Conservation (phyloP, 2,888 invertebrate genomes). For the Eulithis testata region DNA sequence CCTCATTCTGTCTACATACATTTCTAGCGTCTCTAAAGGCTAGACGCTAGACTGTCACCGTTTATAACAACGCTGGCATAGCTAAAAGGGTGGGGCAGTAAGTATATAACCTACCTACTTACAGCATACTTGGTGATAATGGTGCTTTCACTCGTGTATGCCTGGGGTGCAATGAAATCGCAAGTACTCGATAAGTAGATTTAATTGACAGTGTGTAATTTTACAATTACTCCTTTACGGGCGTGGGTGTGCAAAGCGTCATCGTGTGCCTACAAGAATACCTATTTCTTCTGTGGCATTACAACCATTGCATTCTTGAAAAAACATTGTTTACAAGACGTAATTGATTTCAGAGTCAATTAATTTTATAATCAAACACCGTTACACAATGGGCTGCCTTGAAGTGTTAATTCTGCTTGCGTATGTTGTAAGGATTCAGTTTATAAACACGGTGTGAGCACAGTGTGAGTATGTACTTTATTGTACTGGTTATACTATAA, state of each 20-base stretch:
- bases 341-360: slow-evolving; percentile 1
- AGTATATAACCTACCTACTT: no score
- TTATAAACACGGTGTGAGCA: slow-evolving; percentile 21
- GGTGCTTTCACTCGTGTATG: slow-evolving; percentile 47
- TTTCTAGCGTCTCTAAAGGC: not conserved
- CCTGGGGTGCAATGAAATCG: slow-evolving; percentile 34
- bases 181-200: slow-evolving; percentile 18
- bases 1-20: no score
- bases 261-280: no score
- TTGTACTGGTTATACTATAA: not conserved
- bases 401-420: slow-evolving; percentile 22
- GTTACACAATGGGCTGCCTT: slow-evolving; percentile 18
- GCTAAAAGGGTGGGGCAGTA: slow-evolving; percentile 19
- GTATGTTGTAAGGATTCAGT: slow-evolving; percentile 21
- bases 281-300: no score
- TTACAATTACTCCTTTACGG: not conserved
- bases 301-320: no score
- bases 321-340: no score
- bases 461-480: slow-evolving; percentile 9
- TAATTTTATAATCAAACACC: slow-evolving; percentile 7
- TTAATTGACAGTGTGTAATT: slow-evolving; percentile 2
- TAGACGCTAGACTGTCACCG: not conserved
- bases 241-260: no score
- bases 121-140: slow-evolving; percentile 44
- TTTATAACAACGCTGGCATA: not conserved